These are phyloP conservation scores for Drosophila suboccidentalis DNA, from an alignment of 2,888 invertebrate species.

Conservation along the genomic window DNA sequence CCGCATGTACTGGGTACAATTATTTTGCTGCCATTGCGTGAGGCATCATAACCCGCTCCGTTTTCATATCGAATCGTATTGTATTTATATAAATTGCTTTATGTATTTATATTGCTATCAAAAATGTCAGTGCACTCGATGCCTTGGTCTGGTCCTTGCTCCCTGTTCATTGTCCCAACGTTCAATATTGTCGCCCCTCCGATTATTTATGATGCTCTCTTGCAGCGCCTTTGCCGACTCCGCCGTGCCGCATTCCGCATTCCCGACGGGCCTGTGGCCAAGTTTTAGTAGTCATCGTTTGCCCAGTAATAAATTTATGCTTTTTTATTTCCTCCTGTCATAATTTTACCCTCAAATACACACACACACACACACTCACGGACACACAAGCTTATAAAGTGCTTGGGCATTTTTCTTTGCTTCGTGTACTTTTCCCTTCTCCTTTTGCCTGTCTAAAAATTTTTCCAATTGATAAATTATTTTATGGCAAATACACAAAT, in stretches of 20 bases:
- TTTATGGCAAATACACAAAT: constrained; percentile 80
- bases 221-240: constrained; percentile 36
- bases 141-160: constrained; percentile 6
- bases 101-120: constrained; percentile 57
- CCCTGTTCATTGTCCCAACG: constrained; percentile 22
- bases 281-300: constrained; percentile 80
- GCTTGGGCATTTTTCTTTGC: constrained; percentile 69
- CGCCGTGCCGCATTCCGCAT: constrained; percentile 55
- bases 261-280: constrained; percentile 75
- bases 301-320: constrained; percentile 81
- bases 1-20: constrained; percentile 68
- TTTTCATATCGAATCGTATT: constrained; percentile 58
- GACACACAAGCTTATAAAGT: constrained; percentile 50
- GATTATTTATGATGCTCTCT: constrained; percentile 80
- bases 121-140: constrained; percentile 58
- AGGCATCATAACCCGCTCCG: constrained; percentile 36
- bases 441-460: constrained; percentile 62
- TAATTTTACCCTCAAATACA: constrained; percentile 80
- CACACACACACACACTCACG: constrained; percentile 44
- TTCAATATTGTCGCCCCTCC: constrained; percentile 81
- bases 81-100: constrained; percentile 8
- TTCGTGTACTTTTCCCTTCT: constrained; percentile 33
- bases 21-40: constrained; percentile 62
- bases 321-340: constrained; percentile 83
- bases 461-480: constrained; percentile 82